Conservation (phyloP, 2,113 vertebrate genomes). For the Sminthopsis crassicaudata region DNA sequence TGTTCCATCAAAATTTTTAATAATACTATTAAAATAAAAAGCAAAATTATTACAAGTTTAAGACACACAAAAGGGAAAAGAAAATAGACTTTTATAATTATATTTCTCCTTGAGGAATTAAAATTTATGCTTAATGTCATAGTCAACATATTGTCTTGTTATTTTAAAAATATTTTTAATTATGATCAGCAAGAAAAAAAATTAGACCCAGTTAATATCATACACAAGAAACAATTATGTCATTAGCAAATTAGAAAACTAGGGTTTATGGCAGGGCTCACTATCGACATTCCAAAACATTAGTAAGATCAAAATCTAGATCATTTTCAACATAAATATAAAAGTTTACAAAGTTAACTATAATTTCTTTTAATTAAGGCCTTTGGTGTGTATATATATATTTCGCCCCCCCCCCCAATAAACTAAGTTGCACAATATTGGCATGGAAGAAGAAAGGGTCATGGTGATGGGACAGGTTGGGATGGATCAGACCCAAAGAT, state of each 20-base stretch:
- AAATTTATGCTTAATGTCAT: background rate
- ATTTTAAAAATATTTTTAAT: background rate
- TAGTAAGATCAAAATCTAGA: background rate
- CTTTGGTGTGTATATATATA: background rate
- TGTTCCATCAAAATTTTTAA: conserved; percentile 86
- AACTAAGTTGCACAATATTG: background rate
- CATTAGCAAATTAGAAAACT: background rate
- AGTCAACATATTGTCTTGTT: background rate
- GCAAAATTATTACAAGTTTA: background rate
- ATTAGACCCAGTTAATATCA: background rate
- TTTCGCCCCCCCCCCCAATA: background rate
- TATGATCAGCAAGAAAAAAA: background rate
- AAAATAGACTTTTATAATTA: background rate
- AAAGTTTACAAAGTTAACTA: background rate
- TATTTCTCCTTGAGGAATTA: background rate
- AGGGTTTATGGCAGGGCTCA: background rate
- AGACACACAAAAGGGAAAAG: background rate
- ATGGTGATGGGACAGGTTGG: background rate
- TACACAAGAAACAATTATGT: background rate
- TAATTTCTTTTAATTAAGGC: background rate
- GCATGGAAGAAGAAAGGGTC: background rate
- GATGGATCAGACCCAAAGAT: background rate
- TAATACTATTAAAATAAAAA: conserved; percentile 85
- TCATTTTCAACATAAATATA: background rate
- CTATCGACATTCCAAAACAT: background rate